Conservation (phyloP, 1,140 invertebrate genomes). For the Aleiodes sp. region DNA sequence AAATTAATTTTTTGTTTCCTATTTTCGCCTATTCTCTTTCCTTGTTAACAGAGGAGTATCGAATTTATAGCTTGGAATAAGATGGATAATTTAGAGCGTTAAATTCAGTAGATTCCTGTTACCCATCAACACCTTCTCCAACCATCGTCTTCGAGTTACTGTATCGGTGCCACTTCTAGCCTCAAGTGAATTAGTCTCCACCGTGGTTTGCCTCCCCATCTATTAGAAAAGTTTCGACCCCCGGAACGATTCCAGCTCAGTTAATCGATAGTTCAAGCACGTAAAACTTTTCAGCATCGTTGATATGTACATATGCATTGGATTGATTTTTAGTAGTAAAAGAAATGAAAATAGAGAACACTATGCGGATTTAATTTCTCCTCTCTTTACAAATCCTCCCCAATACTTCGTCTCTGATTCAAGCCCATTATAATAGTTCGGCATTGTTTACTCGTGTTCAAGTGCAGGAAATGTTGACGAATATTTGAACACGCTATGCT, state of each 20-base stretch:
- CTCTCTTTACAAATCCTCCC: too few relatives aligned
- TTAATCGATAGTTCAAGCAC: background rate
- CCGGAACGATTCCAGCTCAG: background rate
- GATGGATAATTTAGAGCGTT: too few relatives aligned
- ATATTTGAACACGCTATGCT: background rate
- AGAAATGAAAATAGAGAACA: background rate
- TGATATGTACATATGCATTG: background rate
- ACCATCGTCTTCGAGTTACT: background rate
- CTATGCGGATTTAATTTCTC: too few relatives aligned
- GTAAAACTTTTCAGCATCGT: background rate
- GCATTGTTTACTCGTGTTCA: background rate
- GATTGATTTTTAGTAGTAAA: background rate
- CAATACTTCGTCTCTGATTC: too few relatives aligned
- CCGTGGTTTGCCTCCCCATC: constrained; percentile 12
- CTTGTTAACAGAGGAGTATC: too few relatives aligned
- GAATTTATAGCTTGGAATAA: too few relatives aligned
- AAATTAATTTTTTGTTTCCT: too few relatives aligned
- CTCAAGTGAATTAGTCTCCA: constrained; percentile 21
- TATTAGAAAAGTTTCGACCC: constrained; percentile 25
- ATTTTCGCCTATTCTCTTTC: too few relatives aligned
- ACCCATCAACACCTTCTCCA: background rate
- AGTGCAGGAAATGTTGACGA: background rate
- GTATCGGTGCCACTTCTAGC: background rate
- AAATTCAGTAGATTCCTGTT: too few relatives aligned
- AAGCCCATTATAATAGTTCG: background rate